Conservation (phyloP, 2,888 invertebrate species). For the Gibbula magus region DNA sequence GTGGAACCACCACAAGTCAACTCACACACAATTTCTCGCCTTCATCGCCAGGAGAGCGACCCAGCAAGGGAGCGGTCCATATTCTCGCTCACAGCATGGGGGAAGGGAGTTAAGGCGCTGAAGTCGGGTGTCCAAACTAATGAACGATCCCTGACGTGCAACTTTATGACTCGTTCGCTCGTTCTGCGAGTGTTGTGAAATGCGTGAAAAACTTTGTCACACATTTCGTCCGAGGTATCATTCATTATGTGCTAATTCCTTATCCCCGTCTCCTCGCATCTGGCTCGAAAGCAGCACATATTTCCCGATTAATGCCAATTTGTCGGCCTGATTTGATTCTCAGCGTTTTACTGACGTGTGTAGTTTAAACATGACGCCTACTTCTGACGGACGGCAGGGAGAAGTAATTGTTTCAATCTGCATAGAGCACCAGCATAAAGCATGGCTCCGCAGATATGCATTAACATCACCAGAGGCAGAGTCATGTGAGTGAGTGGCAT, state of each 20-base stretch:
- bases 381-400: slow-evolving; percentile 14
- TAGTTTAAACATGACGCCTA: slow-evolving; percentile 17
- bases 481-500: too few species aligned
- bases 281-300: slow-evolving; percentile 20
- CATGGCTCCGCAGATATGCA: neutral
- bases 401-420: slow-evolving; percentile 12
- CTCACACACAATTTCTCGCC: slow-evolving; percentile 2
- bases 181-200: neutral
- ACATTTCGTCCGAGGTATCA: neutral
- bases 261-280: neutral
- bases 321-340: slow-evolving; percentile 13
- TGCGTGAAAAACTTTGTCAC: slow-evolving; percentile 30
- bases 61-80: neutral
- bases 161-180: slow-evolving; percentile 15
- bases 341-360: neutral
- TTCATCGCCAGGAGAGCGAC: neutral
- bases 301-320: slow-evolving; percentile 22
- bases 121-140: slow-evolving; percentile 6
- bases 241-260: slow-evolving; percentile 25
- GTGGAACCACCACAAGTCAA: slow-evolving; percentile 6
- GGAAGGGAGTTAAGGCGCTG: neutral
- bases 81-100: neutral
- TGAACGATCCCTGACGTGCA: slow-evolving; percentile 9
- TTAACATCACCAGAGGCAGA: too few species aligned
- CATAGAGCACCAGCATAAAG: neutral